phyloP scores from a whole-genome alignment of 1,140 invertebrate species.

The Conopomorpha cramerella region DNA sequence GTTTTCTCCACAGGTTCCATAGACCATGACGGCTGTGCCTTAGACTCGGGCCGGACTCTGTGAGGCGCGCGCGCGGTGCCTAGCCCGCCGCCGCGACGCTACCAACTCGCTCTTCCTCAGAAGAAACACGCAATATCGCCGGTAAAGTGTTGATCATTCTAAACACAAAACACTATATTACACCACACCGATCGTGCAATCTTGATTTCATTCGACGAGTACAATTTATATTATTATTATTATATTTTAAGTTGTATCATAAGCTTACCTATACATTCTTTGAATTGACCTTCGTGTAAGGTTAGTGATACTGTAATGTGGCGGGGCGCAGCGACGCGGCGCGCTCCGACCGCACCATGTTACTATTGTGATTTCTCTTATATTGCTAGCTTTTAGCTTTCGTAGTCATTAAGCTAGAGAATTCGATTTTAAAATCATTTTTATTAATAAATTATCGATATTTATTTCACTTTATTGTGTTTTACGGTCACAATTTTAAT shows the following conservation, averaged over 20 bases:
- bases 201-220: conserved; percentile 33
- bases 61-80: conserved; percentile 3
- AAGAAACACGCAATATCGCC: conserved; percentile 26
- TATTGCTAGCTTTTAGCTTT: conserved; percentile 47
- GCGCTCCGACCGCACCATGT: neutral
- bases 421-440: conserved; percentile 27
- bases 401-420: conserved; percentile 48
- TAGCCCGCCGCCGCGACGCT: conserved; percentile 5
- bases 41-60: conserved; percentile 11
- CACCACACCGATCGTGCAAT: conserved; percentile 25
- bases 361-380: conserved; percentile 52
- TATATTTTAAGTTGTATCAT: conserved; percentile 45
- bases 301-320: conserved; percentile 49
- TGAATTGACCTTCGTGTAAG: conserved; percentile 55
- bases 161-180: conserved; percentile 12
- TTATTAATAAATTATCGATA: conserved; percentile 12
- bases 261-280: conserved; percentile 58
- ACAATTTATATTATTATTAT: conserved; percentile 31
- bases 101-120: conserved; percentile 21
- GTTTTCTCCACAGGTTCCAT: conserved; percentile 39
- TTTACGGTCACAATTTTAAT: conserved; percentile 22
- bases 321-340: too few species aligned
- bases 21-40: conserved; percentile 57
- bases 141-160: conserved; percentile 42
- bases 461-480: conserved; percentile 31